phyloP scores from a whole-genome alignment of 2,113 vertebrate species.

The Pungitius pungitius region DNA sequence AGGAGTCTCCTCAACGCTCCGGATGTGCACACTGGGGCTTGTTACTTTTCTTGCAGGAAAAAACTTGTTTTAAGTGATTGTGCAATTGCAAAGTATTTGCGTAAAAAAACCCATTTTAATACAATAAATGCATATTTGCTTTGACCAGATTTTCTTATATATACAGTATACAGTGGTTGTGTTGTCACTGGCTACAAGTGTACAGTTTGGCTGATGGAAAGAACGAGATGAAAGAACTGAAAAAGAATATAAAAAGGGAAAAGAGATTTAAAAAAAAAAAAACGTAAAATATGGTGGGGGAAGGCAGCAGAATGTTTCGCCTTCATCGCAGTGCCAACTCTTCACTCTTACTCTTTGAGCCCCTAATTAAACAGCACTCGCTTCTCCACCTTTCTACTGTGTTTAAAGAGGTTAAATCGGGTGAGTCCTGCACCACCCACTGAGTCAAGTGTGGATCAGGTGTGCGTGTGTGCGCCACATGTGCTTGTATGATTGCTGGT shows the following conservation, averaged over 20 bases:
- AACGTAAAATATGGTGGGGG: not conserved
- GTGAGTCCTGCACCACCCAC: conserved; percentile 58
- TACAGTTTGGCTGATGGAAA: conserved; percentile 1
- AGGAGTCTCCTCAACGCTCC: conserved; percentile 6
- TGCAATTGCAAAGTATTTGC: not conserved
- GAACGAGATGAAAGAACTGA: not conserved
- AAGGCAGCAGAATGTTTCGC: conserved; percentile 8
- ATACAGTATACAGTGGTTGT: not conserved
- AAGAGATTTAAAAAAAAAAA: conserved; percentile 22
- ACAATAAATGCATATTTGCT: not conserved
- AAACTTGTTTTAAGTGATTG: not conserved
- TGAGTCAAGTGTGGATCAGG: conserved; percentile 54
- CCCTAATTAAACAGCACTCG: conserved; percentile 25
- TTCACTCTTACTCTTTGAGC: conserved; percentile 40
- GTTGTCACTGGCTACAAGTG: not conserved
- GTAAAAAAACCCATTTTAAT: not conserved
- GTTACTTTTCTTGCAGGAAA: conserved; percentile 11
- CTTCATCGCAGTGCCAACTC: conserved; percentile 35
- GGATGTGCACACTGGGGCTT: conserved; percentile 12
- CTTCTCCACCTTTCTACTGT: conserved; percentile 15
- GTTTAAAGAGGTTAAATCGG: conserved; percentile 43
- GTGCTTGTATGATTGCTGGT: conserved; percentile 37
- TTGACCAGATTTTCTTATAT: not conserved
- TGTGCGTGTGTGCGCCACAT: conserved; percentile 53
- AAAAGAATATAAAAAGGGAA: not conserved